Evolutionary conservation across 2,113 vertebrate genomes (phyloP).

Genomic region (Lamprotornis superbus): DNA sequence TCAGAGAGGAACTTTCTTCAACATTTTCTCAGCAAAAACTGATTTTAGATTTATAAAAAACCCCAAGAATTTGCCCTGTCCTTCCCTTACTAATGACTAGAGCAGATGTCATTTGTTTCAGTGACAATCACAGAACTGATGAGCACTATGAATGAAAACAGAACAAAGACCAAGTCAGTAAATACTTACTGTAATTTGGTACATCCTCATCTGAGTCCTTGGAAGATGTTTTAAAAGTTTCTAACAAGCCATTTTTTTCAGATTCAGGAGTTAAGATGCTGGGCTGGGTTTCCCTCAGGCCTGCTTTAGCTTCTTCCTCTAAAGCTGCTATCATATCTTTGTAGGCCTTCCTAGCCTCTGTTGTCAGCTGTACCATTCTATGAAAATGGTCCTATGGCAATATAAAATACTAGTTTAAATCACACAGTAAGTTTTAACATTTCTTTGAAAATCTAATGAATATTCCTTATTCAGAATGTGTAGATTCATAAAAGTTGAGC

Average conservation of each 20-base stretch:
- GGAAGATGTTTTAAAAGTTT: neutral
- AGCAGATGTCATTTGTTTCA: neutral
- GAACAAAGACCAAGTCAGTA: neutral
- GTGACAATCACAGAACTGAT: neutral
- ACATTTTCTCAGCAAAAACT: neutral
- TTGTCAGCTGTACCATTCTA: constrained; percentile 91
- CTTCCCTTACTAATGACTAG: neutral
- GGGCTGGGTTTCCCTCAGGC: neutral
- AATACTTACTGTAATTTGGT: constrained; percentile 87
- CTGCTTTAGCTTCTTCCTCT: constrained; percentile 54
- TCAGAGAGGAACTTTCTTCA: neutral
- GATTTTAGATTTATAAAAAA: neutral
- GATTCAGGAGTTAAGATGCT: neutral
- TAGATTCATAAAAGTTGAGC: neutral
- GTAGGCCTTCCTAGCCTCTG: constrained; percentile 87
- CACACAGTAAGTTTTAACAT: neutral
- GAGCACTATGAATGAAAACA: neutral
- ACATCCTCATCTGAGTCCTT: constrained; percentile 74
- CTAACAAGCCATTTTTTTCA: neutral
- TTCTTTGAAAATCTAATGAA: neutral
- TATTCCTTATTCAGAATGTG: neutral
- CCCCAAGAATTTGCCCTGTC: neutral
- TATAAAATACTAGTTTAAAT: neutral
- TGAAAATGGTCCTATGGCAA: constrained; percentile 87
- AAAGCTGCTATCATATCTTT: constrained; percentile 82